These are phyloP conservation scores for Brachionus rubens DNA, from an alignment of 1,140 invertebrate species.

Conservation along the genomic window DNA sequence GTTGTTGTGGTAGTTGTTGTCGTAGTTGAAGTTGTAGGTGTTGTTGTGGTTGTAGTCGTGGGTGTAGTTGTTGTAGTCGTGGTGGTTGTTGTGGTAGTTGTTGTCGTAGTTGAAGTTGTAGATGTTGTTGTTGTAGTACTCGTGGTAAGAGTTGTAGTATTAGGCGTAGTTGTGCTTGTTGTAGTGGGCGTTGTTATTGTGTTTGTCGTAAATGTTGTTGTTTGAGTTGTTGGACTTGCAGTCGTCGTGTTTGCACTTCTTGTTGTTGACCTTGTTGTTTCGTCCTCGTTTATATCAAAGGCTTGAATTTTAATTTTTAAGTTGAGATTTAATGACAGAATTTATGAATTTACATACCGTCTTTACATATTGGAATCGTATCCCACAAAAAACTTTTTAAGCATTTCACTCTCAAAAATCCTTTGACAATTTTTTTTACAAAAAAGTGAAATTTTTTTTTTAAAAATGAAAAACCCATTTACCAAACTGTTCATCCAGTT, in stretches of 20 bases:
- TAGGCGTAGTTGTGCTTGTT: background rate
- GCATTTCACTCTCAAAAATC: slow-evolving; percentile 39
- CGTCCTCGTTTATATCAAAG: background rate
- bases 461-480: background rate
- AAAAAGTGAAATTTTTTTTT: no score
- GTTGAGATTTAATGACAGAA: no score
- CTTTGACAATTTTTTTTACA: background rate
- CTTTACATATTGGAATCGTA: slow-evolving; percentile 11
- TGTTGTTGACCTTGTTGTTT: no score
- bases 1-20: background rate
- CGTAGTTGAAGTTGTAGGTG: background rate
- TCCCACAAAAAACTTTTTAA: slow-evolving; percentile 41
- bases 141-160: background rate
- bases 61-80: background rate
- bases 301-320: no score
- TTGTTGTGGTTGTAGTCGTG: background rate
- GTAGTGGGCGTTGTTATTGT: background rate
- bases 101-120: no score
- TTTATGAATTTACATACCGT: background rate
- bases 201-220: background rate
- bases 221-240: background rate
- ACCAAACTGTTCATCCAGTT: slow-evolving; percentile 24
- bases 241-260: no score
- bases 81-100: background rate
- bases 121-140: background rate